Evolutionary conservation across 1,140 invertebrate genomes (phyloP).

Genomic region (Cherax quadricarinatus): DNA sequence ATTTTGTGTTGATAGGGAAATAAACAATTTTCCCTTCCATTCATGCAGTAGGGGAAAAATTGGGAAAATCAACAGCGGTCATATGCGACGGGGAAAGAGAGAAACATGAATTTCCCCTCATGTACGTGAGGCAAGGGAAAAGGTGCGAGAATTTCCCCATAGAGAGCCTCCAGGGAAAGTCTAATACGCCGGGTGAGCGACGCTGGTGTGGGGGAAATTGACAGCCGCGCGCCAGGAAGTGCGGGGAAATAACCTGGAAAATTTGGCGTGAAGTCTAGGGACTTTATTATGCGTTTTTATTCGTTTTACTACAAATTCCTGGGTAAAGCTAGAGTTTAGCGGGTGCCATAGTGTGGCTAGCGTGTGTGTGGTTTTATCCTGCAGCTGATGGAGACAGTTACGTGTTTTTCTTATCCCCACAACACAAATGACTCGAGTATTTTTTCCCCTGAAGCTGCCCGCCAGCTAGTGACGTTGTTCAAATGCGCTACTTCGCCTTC

Average conservation of each 20-base stretch:
- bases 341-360: too few relatives aligned
- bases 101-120: too few relatives aligned
- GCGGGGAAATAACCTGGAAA: conserved; percentile 16
- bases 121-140: background rate
- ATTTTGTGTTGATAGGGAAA: too few relatives aligned
- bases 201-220: conserved; percentile 15
- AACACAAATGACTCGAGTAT: background rate
- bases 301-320: background rate
- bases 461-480: background rate
- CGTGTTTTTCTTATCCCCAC: background rate
- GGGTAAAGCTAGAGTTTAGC: too few relatives aligned
- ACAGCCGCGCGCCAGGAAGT: conserved; percentile 17
- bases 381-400: background rate
- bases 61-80: too few relatives aligned
- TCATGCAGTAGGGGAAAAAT: too few relatives aligned
- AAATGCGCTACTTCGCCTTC: background rate
- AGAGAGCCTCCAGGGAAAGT: background rate
- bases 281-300: background rate
- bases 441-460: background rate
- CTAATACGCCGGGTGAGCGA: conserved; percentile 5
- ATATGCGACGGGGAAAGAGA: too few relatives aligned
- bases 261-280: background rate
- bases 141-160: conserved; percentile 2
- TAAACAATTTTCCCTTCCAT: too few relatives aligned
- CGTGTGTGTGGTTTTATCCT: background rate